These are phyloP conservation scores for Meta bourneti DNA, from an alignment of 2,888 invertebrate species.

Conservation along the genomic window DNA sequence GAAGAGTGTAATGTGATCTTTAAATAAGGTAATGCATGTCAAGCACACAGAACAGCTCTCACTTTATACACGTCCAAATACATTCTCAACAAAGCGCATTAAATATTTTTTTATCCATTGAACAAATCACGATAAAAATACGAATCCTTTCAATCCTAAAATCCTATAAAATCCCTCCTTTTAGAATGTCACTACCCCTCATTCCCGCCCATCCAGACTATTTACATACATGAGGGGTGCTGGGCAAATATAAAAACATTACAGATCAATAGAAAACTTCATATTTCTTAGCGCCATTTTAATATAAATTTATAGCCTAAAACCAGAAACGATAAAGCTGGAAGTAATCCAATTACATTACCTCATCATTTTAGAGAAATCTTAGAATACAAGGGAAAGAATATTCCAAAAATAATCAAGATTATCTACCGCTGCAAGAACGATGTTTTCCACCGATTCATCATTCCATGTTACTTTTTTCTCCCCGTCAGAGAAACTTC, in stretches of 20 bases:
- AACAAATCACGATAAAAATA: conserved; percentile 1
- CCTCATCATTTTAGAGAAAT: conserved; percentile 48
- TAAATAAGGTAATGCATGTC: background rate
- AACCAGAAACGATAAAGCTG: conserved; percentile 29
- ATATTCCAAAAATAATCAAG: conserved; percentile 33
- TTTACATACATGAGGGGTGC: background rate
- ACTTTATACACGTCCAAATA: background rate
- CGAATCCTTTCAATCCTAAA: background rate
- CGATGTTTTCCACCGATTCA: conserved; percentile 10
- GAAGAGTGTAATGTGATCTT: background rate
- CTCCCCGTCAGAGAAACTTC: background rate
- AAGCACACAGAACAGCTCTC: background rate
- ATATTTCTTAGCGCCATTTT: conserved; percentile 13
- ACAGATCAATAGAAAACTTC: background rate
- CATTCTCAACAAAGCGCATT: background rate
- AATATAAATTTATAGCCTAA: conserved; percentile 55
- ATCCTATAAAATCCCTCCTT: background rate
- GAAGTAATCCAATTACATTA: conserved; percentile 51
- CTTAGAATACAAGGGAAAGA: conserved; percentile 7
- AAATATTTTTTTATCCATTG: background rate
- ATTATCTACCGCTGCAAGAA: conserved; percentile 9
- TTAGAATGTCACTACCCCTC: background rate
- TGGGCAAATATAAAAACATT: background rate
- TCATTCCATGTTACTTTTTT: conserved; percentile 4
- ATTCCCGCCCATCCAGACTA: background rate